Evolutionary conservation across 2,797 vertebrate species (phyloP), one percentile per base, ranked within the genome.

Genomic region (Apodemus agrarius): DNA sequence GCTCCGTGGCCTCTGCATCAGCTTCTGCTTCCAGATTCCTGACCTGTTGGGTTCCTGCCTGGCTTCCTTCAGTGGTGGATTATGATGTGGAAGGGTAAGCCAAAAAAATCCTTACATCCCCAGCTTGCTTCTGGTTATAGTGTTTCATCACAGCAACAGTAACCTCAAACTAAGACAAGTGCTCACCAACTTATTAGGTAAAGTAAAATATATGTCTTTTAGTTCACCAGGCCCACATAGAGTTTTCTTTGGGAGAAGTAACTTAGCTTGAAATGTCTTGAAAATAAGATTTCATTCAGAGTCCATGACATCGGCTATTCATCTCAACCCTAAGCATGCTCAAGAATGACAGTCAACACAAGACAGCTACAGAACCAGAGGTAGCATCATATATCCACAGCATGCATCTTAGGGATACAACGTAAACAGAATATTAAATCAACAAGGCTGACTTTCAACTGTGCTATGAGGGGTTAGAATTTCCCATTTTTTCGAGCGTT

Each of bases 231-330:
- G 61, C 3, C 89, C 5, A 82, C 43, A 81, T 26, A 78, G 1
- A 10, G 8, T 46, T 94, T 95, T 83, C 57, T 82, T 90, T 91
- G 19, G 72, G n/a, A 65, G 17, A 94, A 82, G 12, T 26, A 84
- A 76, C 8, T 89, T 72, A 95, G 29, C 61, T 92, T 24, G 31
- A 72, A 95, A 81, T 34, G n/a, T 84, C 4, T 46, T 34, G 95
- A 87, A 94, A 63, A 86, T 63, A 95, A 92, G 75, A 96, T 81
- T 54, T 81, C 29, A 87, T n/a, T 61, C 22, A 90, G 85, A 94
- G 89, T 22, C 29, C 6, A 67, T 75, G 67, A 84, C 26, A 91
- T 24, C 43, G 0, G 43, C 83, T 67, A 49, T 63, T 40, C 46
- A 11, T 49, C n/a, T 43, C 93, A 82, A 85, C 9, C 65, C 37